Evolutionary conservation across 2,797 vertebrate genomes (phyloP).

Genomic region (Darevskia mixta): DNA sequence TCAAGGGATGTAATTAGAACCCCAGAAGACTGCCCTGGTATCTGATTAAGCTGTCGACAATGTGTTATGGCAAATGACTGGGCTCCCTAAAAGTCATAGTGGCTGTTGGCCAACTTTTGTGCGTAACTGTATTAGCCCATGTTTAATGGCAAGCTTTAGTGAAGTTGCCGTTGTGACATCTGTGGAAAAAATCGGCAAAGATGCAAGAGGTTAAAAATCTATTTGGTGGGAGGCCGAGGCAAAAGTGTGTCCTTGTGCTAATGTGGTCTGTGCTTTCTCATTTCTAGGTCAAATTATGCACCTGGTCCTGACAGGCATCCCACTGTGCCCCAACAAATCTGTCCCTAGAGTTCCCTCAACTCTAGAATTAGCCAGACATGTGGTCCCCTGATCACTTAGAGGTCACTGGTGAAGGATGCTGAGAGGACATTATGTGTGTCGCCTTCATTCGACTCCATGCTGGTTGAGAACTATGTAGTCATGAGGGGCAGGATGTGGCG

Average conservation of each 20-base stretch:
- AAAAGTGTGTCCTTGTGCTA: neutral
- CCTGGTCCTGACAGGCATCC: neutral
- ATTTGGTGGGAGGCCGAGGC: neutral
- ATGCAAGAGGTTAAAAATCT: neutral
- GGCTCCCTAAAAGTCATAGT: constrained; percentile 9
- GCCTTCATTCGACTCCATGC: neutral
- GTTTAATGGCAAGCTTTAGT: neutral
- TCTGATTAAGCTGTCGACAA: constrained; percentile 26
- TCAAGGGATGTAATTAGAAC: constrained; percentile 19
- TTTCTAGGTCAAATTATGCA: neutral
- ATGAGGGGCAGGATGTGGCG: neutral
- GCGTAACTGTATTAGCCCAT: neutral
- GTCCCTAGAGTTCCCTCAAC: neutral
- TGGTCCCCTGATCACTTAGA: neutral
- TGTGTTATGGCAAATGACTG: constrained; percentile 16
- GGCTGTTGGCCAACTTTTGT: neutral
- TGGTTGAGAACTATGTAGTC: neutral
- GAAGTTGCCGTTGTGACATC: neutral
- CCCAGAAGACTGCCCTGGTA: constrained; percentile 22
- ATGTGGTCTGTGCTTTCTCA: neutral
- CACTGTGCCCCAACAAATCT: neutral
- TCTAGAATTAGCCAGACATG: neutral
- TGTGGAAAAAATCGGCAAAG: neutral
- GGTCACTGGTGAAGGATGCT: neutral
- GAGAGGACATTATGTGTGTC: neutral